Conservation (phyloP, 2,888 invertebrate species). For the Lasioglossum zephyrum region DNA sequence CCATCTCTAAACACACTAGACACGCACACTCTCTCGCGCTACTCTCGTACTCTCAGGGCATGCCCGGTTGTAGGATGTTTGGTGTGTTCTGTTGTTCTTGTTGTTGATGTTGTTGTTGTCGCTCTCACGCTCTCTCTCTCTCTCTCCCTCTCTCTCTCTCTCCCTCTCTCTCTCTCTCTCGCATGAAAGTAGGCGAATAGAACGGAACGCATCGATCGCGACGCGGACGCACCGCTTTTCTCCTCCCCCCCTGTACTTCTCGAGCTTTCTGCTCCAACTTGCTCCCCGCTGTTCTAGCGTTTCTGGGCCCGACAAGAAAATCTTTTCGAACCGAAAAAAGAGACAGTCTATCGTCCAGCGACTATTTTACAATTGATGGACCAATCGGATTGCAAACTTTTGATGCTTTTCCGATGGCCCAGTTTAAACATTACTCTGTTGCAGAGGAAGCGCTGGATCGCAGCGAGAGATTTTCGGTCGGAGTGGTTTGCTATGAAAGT, state of each 20-base stretch:
- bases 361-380: neutral
- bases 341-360: neutral
- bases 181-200: constrained; percentile 12
- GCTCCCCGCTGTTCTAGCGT: neutral
- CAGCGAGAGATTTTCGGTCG: constrained; percentile 1
- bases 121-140: constrained; percentile 13
- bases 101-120: constrained; percentile 48
- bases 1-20: neutral
- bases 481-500: neutral
- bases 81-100: constrained; percentile 74
- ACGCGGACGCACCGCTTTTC: neutral
- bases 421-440: neutral
- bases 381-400: neutral
- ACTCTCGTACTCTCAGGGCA: constrained; percentile 84
- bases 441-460: neutral
- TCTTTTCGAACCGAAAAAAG: neutral
- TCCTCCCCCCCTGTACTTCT: neutral
- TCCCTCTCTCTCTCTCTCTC: neutral
- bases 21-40: constrained; percentile 52
- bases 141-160: neutral
- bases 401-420: neutral
- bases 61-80: constrained; percentile 84
- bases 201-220: constrained; percentile 6
- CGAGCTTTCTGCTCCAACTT: constrained; percentile 5
- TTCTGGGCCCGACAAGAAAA: neutral